Conservation (phyloP, 2,888 invertebrate genomes). For the Eristalis tenax region DNA sequence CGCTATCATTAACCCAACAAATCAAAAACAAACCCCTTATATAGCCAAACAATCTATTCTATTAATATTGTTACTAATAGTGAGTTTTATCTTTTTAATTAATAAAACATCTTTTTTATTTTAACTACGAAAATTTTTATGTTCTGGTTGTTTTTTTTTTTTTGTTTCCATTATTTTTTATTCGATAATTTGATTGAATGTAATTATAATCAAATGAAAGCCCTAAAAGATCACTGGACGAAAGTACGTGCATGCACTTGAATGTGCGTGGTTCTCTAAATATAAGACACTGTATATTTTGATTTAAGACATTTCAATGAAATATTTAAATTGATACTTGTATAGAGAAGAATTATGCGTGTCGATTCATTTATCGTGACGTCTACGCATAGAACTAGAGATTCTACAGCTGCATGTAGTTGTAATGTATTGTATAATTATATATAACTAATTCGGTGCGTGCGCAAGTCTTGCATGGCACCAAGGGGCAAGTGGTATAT, state of each 20-base stretch:
- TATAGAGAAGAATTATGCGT: background rate
- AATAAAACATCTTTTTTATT: slow-evolving; percentile 56
- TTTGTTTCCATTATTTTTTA: background rate
- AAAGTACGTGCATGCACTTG: background rate
- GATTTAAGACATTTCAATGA: background rate
- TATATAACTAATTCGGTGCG: background rate
- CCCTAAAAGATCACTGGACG: background rate
- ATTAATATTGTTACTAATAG: slow-evolving; percentile 43
- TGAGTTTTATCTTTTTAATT: slow-evolving; percentile 49
- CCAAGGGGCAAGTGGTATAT: slow-evolving; percentile 33
- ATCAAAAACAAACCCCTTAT: slow-evolving; percentile 11
- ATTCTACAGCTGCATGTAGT: slow-evolving; percentile 12
- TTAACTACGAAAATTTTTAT: background rate
- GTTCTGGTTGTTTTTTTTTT: slow-evolving; percentile 6
- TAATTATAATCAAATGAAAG: background rate
- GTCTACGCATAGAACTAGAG: slow-evolving; percentile 34
- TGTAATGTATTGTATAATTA: slow-evolving; percentile 22
- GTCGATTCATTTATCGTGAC: background rate
- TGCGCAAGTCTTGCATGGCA: slow-evolving; percentile 4
- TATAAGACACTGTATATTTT: background rate
- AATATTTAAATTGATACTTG: background rate
- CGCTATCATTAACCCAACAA: slow-evolving; percentile 50
- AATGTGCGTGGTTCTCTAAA: background rate
- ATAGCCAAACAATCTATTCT: slow-evolving; percentile 37
- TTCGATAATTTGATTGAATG: background rate